phyloP scores from a whole-genome alignment of 2,888 invertebrate genomes.

The Sthenelais limicola region DNA sequence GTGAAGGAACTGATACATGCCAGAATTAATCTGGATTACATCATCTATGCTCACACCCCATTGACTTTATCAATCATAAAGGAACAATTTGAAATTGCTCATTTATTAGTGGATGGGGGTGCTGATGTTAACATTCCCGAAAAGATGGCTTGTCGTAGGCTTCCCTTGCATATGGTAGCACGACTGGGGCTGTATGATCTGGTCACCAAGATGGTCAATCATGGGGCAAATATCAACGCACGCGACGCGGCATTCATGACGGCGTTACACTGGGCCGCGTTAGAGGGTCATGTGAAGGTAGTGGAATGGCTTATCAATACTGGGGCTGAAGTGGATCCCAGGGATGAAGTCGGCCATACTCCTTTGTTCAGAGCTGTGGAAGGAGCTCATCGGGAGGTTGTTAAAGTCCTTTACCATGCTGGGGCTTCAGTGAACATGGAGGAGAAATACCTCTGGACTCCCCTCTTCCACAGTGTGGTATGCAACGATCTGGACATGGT shows the following conservation, averaged over 20 bases:
- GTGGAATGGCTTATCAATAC: constrained; percentile 36
- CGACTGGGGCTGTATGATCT: constrained; percentile 15
- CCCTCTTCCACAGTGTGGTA: constrained; percentile 40
- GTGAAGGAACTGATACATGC: constrained; percentile 14
- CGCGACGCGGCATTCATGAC: constrained; percentile 41
- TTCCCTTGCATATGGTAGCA: constrained; percentile 45
- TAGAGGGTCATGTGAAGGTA: constrained; percentile 15
- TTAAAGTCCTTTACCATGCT: constrained; percentile 9
- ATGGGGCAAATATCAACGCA: constrained; percentile 40
- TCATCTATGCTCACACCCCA: constrained; percentile 44
- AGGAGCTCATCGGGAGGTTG: constrained; percentile 3
- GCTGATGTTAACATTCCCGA: constrained; percentile 43
- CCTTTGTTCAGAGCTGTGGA: constrained; percentile 44
- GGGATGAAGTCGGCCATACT: constrained; percentile 45
- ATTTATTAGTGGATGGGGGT: constrained; percentile 32
- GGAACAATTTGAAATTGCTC: constrained; percentile 37
- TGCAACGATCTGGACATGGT: constrained; percentile 39
- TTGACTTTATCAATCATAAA: constrained; percentile 45
- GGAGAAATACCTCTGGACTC: constrained; percentile 46
- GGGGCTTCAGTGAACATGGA: constrained; percentile 42
- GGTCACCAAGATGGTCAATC: constrained; percentile 34
- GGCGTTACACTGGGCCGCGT: constrained; percentile 44
- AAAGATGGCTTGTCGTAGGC: constrained; percentile 34
- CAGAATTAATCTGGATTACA: constrained; percentile 41
- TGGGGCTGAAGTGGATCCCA: constrained; percentile 40